Evolutionary conservation across 2,797 vertebrate species (phyloP), one percentile per base, ranked within the genome.

Genomic region (Limnodromus scolopaceus): DNA sequence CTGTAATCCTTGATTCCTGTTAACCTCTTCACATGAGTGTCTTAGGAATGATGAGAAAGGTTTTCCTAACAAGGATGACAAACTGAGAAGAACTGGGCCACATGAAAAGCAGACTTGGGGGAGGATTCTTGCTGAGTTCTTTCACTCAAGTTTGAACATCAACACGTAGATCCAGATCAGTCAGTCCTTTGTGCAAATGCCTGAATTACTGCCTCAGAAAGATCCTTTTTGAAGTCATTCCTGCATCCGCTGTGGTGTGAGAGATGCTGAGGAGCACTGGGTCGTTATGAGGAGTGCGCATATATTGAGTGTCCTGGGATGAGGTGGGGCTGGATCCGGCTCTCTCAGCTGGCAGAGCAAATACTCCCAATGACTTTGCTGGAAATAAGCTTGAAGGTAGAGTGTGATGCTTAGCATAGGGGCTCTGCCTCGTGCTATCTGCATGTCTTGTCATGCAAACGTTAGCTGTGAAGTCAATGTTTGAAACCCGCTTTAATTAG

Each of bases 231-330:
- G 27, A 34, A 39, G 5, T 53, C 17, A 32, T 18, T 61, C 16
- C 63, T 39, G 30, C 10, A 12, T 54, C 32, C 0, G 0, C 22
- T 0, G 2, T 16, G 38, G 16, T 19, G 58, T 2, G 2, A 39
- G 51, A 28, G 61, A 53, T 22, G 45, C 74, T 11, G 2, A 78
- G 58, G 61, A 71, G 32, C 11, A 0, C 41, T 76, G 5, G 0
- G 13, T 77, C 5, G 0, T 41, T 39, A 34, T 3, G 39, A 54
- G 16, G 2, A 2, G 4, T 10, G 5, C 2, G 0, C 10, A 2
- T 48, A 20, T 30, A 3, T 0, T 24, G 66, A 23, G n/a, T 16
- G 82, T 72, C 57, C 64, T 57, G 64, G 25, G 66, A 22, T 39
- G 51, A 74, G 60, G 2, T 3, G 24, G 36, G 68, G 45, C 20